phyloP scores from a whole-genome alignment of 2,888 invertebrate genomes.

The Anthrax anthrax region DNA sequence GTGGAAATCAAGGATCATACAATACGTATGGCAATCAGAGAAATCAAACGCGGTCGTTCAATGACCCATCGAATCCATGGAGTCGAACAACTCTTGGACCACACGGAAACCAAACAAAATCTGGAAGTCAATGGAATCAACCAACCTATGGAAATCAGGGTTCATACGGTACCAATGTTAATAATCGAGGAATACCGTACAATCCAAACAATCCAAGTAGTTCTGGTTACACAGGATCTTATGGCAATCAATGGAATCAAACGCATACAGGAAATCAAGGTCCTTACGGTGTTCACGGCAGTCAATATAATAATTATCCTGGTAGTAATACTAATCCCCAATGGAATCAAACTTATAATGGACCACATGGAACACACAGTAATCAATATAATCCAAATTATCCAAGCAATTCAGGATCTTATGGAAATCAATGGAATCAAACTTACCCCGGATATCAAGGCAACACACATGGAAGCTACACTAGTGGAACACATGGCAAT shows the following conservation, averaged over 20 bases:
- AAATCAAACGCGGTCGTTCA: background rate
- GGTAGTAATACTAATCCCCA: too few relatives aligned
- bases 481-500: background rate
- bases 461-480: background rate
- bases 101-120: background rate
- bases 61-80: background rate
- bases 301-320: background rate
- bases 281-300: background rate
- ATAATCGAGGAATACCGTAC: background rate
- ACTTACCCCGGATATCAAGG: background rate
- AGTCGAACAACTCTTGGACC: background rate
- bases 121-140: background rate
- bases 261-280: background rate
- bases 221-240: background rate
- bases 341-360: background rate
- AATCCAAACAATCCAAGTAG: too few relatives aligned
- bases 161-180: background rate
- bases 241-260: background rate
- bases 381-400: background rate
- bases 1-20: background rate
- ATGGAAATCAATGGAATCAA: background rate
- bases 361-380: background rate
- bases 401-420: background rate
- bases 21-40: background rate
- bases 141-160: background rate